Base-by-base conservation (phyloP, 1,140 invertebrate genomes). In the Bicyclus anynana region DNA sequence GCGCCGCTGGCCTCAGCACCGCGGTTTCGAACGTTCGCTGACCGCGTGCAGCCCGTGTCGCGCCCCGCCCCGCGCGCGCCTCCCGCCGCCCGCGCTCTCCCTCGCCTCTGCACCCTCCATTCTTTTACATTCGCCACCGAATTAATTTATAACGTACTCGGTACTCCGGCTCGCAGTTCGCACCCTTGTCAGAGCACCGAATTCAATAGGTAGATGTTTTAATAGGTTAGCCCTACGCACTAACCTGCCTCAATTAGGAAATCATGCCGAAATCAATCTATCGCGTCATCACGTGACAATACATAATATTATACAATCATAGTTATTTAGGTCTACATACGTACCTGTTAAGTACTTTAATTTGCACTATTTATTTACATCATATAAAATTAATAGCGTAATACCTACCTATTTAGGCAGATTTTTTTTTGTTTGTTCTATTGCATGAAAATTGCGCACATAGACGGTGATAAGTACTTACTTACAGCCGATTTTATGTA, bases 11-110 rank as follows among this genome's bases (percentile, higher is more conserved):
- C 80, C 82, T 80, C 76, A 66, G 9, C 46, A 77, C 76, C 57
- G 68, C 59, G 80, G 80, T 80, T 82, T 69, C 80, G 68, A 69
- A 77, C 80, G 84, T 84, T 84, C 84, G 79, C 69, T 77, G 84
- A 84, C 81, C 81, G 77, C 72, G 50, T 59, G 67, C 72, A 69
- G 72, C 84, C 78, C 84, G 84, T 87, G 84, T 87, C 76, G 79
- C 67, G 51, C 69, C 57, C 62, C 72, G 63, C 59, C 72, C 76
- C 75, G 29, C 29, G 7, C 29, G 29, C 29, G 7, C 61, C 72
- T 5, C 68, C 16, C 63, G 70, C 46, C 65, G n/a, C 66, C n/a
- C 51, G 65, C 59, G 49, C 69, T 48, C 63, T 66, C 59, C 47
- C 57, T 53, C 62, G 29, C 62, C 49, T 60, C 26, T 64, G 55